These are phyloP conservation scores for Lepisosteus osseus DNA, from an alignment of 2,113 vertebrate species.

Conservation along the genomic window DNA sequence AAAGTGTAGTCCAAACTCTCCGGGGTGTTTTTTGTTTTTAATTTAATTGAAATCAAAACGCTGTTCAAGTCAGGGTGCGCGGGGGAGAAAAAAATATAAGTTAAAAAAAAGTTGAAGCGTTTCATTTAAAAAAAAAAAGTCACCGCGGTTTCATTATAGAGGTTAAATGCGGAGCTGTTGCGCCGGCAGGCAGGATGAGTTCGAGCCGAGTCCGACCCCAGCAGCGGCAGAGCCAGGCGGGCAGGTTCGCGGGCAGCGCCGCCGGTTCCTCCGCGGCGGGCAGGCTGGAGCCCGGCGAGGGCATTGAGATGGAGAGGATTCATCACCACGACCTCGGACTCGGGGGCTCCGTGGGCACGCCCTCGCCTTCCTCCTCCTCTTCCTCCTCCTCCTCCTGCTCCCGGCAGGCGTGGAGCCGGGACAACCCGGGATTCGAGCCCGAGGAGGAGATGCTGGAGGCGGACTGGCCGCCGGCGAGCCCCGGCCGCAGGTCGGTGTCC, in stretches of 20 bases:
- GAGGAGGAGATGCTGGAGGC: conserved; percentile 83
- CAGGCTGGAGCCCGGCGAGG: conserved; percentile 48
- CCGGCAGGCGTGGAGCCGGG: conserved; percentile 90
- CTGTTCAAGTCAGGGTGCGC: no score
- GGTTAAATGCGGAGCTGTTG: not conserved
- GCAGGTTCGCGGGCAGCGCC: conserved; percentile 26
- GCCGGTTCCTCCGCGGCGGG: conserved; percentile 33
- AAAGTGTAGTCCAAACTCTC: no score
- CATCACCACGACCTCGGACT: conserved; percentile 59
- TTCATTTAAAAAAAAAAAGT: no score
- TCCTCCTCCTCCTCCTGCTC: conserved; percentile 65
- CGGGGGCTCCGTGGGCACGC: conserved; percentile 60
- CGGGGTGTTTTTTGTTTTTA: no score
- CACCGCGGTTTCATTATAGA: no score
- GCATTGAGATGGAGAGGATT: conserved; percentile 71
- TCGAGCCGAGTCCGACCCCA: conserved; percentile 63
- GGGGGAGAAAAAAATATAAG: no score
- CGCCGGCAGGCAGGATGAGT: conserved; percentile 53
- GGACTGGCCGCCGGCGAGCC: conserved; percentile 73
- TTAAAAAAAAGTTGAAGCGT: no score
- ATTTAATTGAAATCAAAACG: no score
- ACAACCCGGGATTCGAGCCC: conserved; percentile 88
- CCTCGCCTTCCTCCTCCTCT: conserved; percentile 65
- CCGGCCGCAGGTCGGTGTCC: conserved; percentile 68
- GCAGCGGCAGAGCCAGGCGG: conserved; percentile 49